Percentiles rank a stretch among this genome's conserved stretches.
phyloP scores from a whole-genome alignment of 2,113 vertebrate genomes.

The Forbesichthys agassizii region DNA sequence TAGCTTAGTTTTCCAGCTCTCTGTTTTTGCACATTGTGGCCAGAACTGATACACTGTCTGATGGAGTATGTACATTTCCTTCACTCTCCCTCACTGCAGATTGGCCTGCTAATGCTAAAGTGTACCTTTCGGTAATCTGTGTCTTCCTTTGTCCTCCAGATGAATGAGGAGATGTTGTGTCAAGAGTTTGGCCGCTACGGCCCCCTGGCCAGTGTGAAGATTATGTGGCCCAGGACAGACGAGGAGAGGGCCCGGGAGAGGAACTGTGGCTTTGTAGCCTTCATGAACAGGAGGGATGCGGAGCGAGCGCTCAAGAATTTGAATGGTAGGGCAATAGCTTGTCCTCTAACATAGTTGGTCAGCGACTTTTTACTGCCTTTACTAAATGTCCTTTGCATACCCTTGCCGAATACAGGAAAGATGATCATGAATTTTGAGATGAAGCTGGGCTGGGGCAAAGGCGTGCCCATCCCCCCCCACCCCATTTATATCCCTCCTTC shows the following conservation, averaged over 20 bases:
- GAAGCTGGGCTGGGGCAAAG: slow-evolving; percentile 99
- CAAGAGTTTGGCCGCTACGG: slow-evolving; percentile 98
- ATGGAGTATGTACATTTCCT: too few relatives aligned
- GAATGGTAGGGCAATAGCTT: slow-evolving; percentile 80
- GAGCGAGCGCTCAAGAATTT: slow-evolving; percentile 96
- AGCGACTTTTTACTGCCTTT: background rate
- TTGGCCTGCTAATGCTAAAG: background rate
- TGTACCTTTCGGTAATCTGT: background rate
- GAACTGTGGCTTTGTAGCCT: slow-evolving; percentile 99
- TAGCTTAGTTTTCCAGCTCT: too few relatives aligned
- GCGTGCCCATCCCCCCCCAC: slow-evolving; percentile 97
- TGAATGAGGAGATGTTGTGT: slow-evolving; percentile 99
- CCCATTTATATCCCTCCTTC: slow-evolving; percentile 99
- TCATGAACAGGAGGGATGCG: slow-evolving; percentile 98
- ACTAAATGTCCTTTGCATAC: background rate
- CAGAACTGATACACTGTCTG: too few relatives aligned
- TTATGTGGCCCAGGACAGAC: slow-evolving; percentile 99
- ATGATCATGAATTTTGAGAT: slow-evolving; percentile 99
- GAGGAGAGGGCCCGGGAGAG: slow-evolving; percentile 97
- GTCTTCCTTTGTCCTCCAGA: slow-evolving; percentile 70
- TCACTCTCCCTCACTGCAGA: too few relatives aligned
- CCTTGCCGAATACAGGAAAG: slow-evolving; percentile 81
- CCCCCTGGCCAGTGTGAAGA: slow-evolving; percentile 97
- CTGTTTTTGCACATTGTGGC: too few relatives aligned
- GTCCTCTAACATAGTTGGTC: background rate